Percentiles rank a stretch among this genome's conserved stretches.
Evolutionary conservation across 1,140 invertebrate species (phyloP).

Genomic region (Microvelia longipes): DNA sequence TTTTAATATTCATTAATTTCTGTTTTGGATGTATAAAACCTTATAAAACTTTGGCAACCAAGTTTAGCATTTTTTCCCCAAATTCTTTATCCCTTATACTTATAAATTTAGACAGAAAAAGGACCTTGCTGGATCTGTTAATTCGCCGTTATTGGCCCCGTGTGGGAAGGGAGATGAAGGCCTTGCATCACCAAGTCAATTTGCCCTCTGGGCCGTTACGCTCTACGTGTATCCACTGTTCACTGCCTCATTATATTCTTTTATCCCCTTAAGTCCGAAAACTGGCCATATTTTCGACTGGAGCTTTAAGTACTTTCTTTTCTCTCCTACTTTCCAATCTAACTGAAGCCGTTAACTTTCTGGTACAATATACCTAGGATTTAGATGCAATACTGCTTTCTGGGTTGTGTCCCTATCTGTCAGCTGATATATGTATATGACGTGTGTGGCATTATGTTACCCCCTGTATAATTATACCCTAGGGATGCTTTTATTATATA

Average conservation of each 20-base stretch:
- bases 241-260: slow-evolving; percentile 13
- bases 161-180: neutral
- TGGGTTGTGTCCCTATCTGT: too few relatives aligned
- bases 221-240: slow-evolving; percentile 10
- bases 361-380: neutral
- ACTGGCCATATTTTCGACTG: neutral
- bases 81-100: too few relatives aligned
- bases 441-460: too few relatives aligned
- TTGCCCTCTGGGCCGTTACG: neutral
- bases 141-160: neutral
- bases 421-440: too few relatives aligned
- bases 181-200: neutral
- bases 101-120: neutral
- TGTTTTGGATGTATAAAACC: too few relatives aligned
- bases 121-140: neutral
- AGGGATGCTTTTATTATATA: too few relatives aligned
- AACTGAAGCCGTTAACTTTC: neutral
- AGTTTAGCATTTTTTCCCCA: too few relatives aligned
- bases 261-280: slow-evolving; percentile 15
- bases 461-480: too few relatives aligned
- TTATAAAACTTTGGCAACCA: too few relatives aligned
- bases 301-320: neutral
- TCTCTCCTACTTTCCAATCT: neutral
- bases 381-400: neutral
- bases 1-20: too few relatives aligned